A percentile compares a stretch with the other conserved stretches of the same genome.
Conservation (phyloP, 2,113 vertebrate species). For the Leuciscus idus region DNA sequence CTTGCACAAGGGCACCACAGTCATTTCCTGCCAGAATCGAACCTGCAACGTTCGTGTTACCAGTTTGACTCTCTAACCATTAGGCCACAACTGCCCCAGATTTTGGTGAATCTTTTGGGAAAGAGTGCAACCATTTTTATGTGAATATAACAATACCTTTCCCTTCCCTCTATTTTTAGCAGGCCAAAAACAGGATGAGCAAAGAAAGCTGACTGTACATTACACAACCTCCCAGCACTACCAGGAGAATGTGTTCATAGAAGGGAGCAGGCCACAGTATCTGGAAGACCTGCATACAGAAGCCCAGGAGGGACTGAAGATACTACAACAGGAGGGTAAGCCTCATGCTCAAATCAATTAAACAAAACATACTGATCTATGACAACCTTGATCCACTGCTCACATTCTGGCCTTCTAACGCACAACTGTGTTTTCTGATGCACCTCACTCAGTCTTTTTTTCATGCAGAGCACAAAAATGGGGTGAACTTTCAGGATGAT, state of each 20-base stretch:
- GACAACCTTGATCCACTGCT: background rate
- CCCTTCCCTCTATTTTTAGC: constrained; percentile 54
- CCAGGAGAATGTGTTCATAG: constrained; percentile 94
- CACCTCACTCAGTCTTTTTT: constrained; percentile 40
- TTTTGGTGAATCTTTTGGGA: background rate
- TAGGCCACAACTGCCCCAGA: too few relatives aligned
- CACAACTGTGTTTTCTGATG: background rate
- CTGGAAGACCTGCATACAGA: constrained; percentile 92
- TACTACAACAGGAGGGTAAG: constrained; percentile 88
- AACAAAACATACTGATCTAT: background rate
- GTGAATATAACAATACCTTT: background rate
- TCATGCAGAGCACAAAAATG: constrained; percentile 80
- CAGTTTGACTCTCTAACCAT: too few relatives aligned
- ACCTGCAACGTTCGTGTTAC: too few relatives aligned
- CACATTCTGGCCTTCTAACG: background rate
- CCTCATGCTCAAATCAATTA: background rate
- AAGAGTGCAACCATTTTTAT: background rate
- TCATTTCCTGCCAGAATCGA: too few relatives aligned
- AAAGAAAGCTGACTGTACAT: constrained; percentile 79
- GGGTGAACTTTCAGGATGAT: constrained; percentile 80
- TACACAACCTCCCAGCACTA: constrained; percentile 77
- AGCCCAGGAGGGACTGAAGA: constrained; percentile 92
- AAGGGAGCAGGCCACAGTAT: constrained; percentile 84
- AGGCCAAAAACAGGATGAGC: constrained; percentile 80
- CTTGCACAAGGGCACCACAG: too few relatives aligned